Percentiles rank a stretch among this genome's conserved stretches.
These are phyloP conservation scores for Merops nubicus DNA, from an alignment of 2,113 vertebrate genomes.

Conservation along the genomic window DNA sequence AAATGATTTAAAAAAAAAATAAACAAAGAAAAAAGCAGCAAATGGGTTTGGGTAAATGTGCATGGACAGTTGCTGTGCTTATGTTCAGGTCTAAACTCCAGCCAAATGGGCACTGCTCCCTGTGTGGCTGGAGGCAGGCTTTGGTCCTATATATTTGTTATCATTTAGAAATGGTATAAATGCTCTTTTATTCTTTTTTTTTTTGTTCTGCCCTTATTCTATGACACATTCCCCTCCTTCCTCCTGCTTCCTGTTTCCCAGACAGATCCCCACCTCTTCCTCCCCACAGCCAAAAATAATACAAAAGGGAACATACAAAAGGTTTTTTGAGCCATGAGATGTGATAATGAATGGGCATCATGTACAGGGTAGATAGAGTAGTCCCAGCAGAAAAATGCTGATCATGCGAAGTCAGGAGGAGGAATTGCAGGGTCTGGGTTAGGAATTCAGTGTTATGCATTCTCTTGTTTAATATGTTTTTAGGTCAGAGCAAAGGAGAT, in stretches of 20 bases:
- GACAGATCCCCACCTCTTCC: slow-evolving; percentile 58
- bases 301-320: slow-evolving; percentile 44
- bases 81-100: neutral
- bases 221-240: slow-evolving; percentile 16
- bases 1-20: neutral
- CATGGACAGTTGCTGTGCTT: neutral
- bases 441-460: neutral
- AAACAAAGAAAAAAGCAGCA: neutral
- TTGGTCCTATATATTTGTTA: slow-evolving; percentile 46
- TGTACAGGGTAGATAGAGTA: neutral
- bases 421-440: neutral
- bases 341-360: slow-evolving; percentile 24
- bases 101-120: neutral
- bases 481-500: slow-evolving; percentile 16
- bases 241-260: slow-evolving; percentile 62
- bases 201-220: slow-evolving; percentile 44
- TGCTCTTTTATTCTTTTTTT: slow-evolving; percentile 41
- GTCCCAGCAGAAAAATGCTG: neutral
- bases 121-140: neutral
- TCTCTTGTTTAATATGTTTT: neutral
- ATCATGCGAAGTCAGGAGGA: neutral
- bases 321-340: slow-evolving; percentile 38
- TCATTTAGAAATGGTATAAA: neutral
- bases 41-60: neutral
- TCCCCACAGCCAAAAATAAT: slow-evolving; percentile 62